Base-by-base conservation (phyloP, 2,113 vertebrate species). In the Clarias gariepinus region DNA sequence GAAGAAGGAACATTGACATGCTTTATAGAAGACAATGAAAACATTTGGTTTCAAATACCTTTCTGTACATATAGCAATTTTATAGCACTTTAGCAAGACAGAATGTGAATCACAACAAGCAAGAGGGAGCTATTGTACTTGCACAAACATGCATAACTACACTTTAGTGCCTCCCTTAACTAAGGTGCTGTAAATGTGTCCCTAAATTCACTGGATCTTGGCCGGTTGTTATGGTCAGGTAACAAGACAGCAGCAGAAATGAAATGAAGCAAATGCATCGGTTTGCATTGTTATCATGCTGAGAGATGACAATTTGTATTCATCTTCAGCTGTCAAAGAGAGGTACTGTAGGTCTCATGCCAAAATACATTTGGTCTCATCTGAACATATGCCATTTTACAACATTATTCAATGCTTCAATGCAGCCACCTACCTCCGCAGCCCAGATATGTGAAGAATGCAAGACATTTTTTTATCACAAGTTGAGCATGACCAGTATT, bases 31-130 rank as follows among this genome's bases (percentile, higher is more conserved):
- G 13, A 55, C 74, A 53, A 28, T 55, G 28, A 53, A 23, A 47
- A 18, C 15, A 9, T 52, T 47, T 47, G 25, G 36, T n/a, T 25
- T 10, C 36, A 74, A 74, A 12, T 73, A 25, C 41, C 71, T 12
- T 25, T 2, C 41, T 13, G 41, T 74, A 74, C 25, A 55, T 55
- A 16, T 55, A 9, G 19, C 13, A 28, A 55, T 77, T 55, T 77
- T 28, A n/a, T 25, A 9, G 23, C 47, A 28, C 55, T 28, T 77
- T 76, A 13, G 23, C 47, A 25, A 53, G 15, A 52, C 52, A 55
- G 52, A 28, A 52, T 76, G 47, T 53, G 73, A 73, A 74, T 74
- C 73, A 76, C 47, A 76, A 25, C 71, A n/a, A n/a, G 41, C 47
- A 53, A 25, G 19, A 41, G 41, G 73, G 73, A 52, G 25, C 13